Conservation (phyloP, 1,140 invertebrate genomes). For the Monochamus saltuarius region DNA sequence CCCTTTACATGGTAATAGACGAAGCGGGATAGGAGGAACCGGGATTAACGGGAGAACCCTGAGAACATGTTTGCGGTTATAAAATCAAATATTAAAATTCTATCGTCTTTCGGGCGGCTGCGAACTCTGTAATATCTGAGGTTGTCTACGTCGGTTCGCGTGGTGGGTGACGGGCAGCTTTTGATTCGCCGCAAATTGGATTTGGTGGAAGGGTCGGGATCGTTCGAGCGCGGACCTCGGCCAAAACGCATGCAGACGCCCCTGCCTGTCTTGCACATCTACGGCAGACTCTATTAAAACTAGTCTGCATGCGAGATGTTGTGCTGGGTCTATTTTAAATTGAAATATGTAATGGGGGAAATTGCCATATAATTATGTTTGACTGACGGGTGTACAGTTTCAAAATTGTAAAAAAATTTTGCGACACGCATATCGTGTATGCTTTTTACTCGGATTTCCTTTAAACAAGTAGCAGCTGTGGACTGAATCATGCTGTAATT, state of each 20-base stretch:
- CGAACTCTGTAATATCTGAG: constrained; percentile 27
- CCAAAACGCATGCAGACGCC: constrained; percentile 25
- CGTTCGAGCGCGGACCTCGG: constrained; percentile 12
- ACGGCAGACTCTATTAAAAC: constrained; percentile 24
- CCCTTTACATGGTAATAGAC: no score
- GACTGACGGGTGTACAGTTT: no score
- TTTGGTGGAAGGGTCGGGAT: constrained; percentile 18
- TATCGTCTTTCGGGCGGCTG: constrained; percentile 14
- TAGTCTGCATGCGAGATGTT: not conserved
- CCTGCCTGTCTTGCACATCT: constrained; percentile 15
- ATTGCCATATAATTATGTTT: no score
- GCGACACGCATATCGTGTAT: no score
- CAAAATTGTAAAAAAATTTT: no score
- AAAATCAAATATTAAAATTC: constrained; percentile 28
- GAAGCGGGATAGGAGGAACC: no score
- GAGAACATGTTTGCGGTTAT: constrained; percentile 14
- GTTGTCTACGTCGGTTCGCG: constrained; percentile 16
- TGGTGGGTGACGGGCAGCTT: constrained; percentile 33
- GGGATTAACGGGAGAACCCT: no score
- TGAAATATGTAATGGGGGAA: no score
- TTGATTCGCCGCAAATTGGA: constrained; percentile 34
- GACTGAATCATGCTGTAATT: no score
- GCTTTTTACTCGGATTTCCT: no score
- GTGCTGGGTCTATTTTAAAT: no score
- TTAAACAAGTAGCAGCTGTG: no score